Percentiles rank a stretch among this genome's conserved stretches.
Conservation (phyloP, 2,113 vertebrate species). For the Mus spicilegus region DNA sequence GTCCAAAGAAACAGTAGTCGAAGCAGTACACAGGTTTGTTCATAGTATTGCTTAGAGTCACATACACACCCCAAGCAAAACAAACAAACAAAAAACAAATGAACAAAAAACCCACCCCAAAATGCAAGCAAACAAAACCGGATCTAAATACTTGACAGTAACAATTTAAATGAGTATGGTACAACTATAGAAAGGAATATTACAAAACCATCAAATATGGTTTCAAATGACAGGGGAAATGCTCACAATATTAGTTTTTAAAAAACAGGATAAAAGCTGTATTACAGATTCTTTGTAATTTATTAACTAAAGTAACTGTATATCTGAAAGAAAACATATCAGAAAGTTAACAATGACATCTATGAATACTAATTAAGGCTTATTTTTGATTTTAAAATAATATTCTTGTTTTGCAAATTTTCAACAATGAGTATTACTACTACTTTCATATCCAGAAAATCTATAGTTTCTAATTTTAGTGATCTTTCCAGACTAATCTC, state of each 20-base stretch:
- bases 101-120: not conserved
- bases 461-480: slow-evolving; percentile 40
- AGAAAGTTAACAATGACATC: slow-evolving; percentile 57
- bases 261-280: slow-evolving; percentile 37
- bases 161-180: slow-evolving; percentile 44
- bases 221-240: slow-evolving; percentile 60
- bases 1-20: slow-evolving; percentile 37
- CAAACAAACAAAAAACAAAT: not conserved
- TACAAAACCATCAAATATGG: slow-evolving; percentile 60
- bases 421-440: slow-evolving; percentile 18
- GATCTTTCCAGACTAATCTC: not conserved
- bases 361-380: slow-evolving; percentile 37
- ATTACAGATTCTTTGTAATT: slow-evolving; percentile 51
- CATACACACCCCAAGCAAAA: not conserved
- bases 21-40: slow-evolving; percentile 28
- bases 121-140: not conserved
- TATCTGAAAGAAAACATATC: slow-evolving; percentile 57
- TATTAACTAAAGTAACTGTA: slow-evolving; percentile 66
- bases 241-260: slow-evolving; percentile 25
- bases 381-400: slow-evolving; percentile 62
- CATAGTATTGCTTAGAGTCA: slow-evolving; percentile 25
- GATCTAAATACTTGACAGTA: slow-evolving; percentile 52
- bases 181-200: slow-evolving; percentile 37
- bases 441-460: slow-evolving; percentile 43
- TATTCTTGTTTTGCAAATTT: slow-evolving; percentile 22